Evolutionary conservation across 2,888 invertebrate genomes (phyloP).

Genomic region (Branchellion lobata): DNA sequence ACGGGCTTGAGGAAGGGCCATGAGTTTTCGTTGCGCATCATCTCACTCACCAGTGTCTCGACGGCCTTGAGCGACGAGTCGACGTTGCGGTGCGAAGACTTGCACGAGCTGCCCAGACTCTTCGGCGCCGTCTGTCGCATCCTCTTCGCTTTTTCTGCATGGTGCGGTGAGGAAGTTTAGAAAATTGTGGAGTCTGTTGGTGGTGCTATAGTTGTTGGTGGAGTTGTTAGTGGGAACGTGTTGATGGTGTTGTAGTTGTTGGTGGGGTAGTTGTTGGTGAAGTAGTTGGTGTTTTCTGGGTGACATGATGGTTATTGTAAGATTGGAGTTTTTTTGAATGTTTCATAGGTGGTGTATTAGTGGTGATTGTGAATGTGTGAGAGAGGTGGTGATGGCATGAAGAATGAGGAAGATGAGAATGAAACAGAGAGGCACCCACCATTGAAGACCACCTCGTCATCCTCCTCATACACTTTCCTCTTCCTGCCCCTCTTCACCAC

Average conservation of each 20-base stretch:
- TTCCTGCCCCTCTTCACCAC: conserved; percentile 68
- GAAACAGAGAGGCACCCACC: background rate
- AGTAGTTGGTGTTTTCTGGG: too few relatives aligned
- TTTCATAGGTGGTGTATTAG: too few relatives aligned
- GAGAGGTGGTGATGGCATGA: too few relatives aligned
- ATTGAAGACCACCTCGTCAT: background rate
- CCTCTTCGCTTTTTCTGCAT: background rate
- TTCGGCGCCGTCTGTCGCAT: background rate
- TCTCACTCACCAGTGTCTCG: conserved; percentile 74
- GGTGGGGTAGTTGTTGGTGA: too few relatives aligned
- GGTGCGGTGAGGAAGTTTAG: background rate
- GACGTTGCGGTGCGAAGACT: conserved; percentile 49
- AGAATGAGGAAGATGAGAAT: too few relatives aligned
- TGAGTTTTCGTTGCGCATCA: conserved; percentile 79
- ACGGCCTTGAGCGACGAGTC: conserved; percentile 56
- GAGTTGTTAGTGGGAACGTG: too few relatives aligned
- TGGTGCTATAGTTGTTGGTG: too few relatives aligned
- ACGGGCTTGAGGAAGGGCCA: conserved; percentile 92
- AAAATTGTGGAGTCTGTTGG: too few relatives aligned
- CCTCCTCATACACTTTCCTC: background rate
- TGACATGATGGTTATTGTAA: too few relatives aligned
- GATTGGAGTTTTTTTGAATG: too few relatives aligned
- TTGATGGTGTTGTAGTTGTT: too few relatives aligned
- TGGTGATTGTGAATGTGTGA: too few relatives aligned
- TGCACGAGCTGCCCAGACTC: background rate